phyloP scores from a whole-genome alignment of 2,888 invertebrate genomes.

The Lithophane socia region DNA sequence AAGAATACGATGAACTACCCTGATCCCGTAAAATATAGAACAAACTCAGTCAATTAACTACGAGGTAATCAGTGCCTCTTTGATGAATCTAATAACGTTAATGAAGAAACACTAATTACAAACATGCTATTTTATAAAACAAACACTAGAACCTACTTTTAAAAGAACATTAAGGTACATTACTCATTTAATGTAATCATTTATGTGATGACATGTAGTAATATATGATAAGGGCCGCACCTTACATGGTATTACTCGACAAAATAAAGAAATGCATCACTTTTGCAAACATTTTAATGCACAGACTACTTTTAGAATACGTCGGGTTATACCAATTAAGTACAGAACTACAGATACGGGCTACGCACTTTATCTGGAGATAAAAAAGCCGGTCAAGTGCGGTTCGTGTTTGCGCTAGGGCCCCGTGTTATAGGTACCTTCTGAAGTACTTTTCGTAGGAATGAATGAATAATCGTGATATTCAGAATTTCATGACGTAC shows the following conservation, averaged over 20 bases:
- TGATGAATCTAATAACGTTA: neutral
- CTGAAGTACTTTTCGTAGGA: constrained; percentile 28
- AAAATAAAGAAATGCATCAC: constrained; percentile 66
- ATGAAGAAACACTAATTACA: constrained; percentile 8
- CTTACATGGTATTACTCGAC: constrained; percentile 70
- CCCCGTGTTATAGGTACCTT: constrained; percentile 44
- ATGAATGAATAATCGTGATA: constrained; percentile 14
- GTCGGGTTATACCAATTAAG: constrained; percentile 80
- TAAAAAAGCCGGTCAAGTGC: constrained; percentile 76
- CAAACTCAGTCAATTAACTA: neutral
- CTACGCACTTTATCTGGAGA: constrained; percentile 78
- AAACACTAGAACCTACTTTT: constrained; percentile 20
- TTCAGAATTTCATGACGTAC: constrained; percentile 5
- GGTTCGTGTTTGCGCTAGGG: constrained; percentile 59
- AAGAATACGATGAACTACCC: constrained; percentile 32
- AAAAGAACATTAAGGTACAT: constrained; percentile 46
- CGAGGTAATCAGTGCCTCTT: neutral
- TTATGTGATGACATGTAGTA: constrained; percentile 52
- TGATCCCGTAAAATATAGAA: constrained; percentile 13
- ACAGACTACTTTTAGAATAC: constrained; percentile 59
- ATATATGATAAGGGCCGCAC: constrained; percentile 82
- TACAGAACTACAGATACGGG: constrained; percentile 83
- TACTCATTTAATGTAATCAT: constrained; percentile 62
- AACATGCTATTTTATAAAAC: constrained; percentile 9
- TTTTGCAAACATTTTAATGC: constrained; percentile 37